Base-by-base conservation (phyloP, 2,888 invertebrate genomes). In the Volucella inflata region DNA sequence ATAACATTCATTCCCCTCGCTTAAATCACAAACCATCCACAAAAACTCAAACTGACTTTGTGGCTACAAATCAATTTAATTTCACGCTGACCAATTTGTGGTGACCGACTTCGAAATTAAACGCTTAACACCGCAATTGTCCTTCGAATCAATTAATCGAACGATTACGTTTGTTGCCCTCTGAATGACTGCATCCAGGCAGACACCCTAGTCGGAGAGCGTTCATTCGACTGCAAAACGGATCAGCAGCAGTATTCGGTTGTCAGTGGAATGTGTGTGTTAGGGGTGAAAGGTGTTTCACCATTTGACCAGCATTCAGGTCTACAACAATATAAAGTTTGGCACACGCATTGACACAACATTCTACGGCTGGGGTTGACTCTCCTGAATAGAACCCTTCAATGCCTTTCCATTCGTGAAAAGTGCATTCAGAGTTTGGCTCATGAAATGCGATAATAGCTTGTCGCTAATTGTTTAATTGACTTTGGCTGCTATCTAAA, bases 381-480 rank as follows among this genome's bases (percentile, higher is more conserved):
- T 30, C n/a, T n/a, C 48, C 16, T n/a, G 4, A 42, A 38, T 51
- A 11, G 70, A 71, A 82, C 57, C 76, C 80, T 64, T 70, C 76
- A 38, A n/a, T 51, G 50, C n/a, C 46, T 30, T 30, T 30, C 30
- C 30, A 30, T 6, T 30, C 30, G 30, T 4, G 6, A 30, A 30
- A 30, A 10, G 42, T 9, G 67, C 68, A 65, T 48, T 71, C 67
- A 70, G 30, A 6, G 65, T 82, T 72, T 72, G 16, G 48, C 46
- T 76, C 80, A 71, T 85, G 81, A 85, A 80, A 85, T 85, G 80
- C 84, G 75, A 85, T 85, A 85, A 85, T 85, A 85, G 71, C 84
- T 67, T 85, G 71, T 85, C 84, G 81, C 84, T 85, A 85, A 81
- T 85, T 85, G 84, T 85, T 67, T 76, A 76, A 85, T 85, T 85